Conservation (phyloP, 2,113 vertebrate species). For the Hemiscyllium ocellatum region DNA sequence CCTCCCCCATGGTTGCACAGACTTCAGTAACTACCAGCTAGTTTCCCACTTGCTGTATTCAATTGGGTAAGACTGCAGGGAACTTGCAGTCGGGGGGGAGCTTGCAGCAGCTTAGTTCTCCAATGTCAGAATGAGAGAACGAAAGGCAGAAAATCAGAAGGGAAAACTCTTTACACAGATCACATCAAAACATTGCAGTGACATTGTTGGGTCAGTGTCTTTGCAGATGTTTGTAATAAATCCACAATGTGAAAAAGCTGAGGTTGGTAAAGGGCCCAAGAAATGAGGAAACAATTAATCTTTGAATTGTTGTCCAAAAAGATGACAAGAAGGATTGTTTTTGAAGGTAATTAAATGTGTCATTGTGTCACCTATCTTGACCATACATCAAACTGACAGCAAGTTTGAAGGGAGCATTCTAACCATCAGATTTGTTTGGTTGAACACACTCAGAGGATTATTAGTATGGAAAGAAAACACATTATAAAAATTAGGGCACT, state of each 20-base stretch:
- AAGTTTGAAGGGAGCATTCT: not conserved
- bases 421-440: not conserved
- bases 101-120: not conserved
- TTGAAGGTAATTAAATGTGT: slow-evolving; percentile 4
- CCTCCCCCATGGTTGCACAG: not conserved
- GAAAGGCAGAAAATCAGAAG: slow-evolving; percentile 25
- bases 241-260: not conserved
- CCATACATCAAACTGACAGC: not conserved
- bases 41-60: not conserved
- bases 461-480: not conserved
- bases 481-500: not conserved
- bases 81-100: not conserved
- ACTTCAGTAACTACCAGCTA: not conserved
- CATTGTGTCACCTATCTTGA: not conserved
- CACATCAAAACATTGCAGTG: slow-evolving; percentile 11
- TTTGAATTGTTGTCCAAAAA: slow-evolving; percentile 32
- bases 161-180: slow-evolving; percentile 3
- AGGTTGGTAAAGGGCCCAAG: not conserved
- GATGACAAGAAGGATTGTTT: not conserved
- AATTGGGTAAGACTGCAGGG: not conserved
- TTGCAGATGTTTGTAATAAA: slow-evolving; percentile 33
- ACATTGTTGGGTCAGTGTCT: not conserved
- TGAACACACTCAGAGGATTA: slow-evolving; percentile 8
- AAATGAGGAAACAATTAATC: slow-evolving; percentile 28
- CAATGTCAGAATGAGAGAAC: not conserved